A percentile compares a stretch with the other conserved stretches of the same genome.
Evolutionary conservation across 2,888 invertebrate species (phyloP).

Genomic region (Endomychus coccineus): DNA sequence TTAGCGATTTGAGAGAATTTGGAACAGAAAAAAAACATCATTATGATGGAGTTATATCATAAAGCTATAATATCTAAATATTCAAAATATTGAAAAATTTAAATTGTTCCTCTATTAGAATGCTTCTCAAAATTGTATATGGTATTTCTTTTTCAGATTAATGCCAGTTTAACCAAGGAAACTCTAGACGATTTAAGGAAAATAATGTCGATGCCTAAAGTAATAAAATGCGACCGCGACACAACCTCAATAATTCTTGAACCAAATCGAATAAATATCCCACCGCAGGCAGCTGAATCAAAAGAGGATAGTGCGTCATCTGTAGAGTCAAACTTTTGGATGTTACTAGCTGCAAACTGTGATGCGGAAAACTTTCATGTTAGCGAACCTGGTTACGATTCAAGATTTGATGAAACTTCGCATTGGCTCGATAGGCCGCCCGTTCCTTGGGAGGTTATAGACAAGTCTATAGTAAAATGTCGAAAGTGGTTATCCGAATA

Average conservation of each 20-base stretch:
- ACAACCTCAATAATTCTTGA: too few relatives aligned
- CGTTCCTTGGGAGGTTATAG: slow-evolving; percentile 28
- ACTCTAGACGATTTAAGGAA: slow-evolving; percentile 6
- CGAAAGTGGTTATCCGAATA: slow-evolving; percentile 35
- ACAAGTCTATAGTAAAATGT: slow-evolving; percentile 33
- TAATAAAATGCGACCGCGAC: too few relatives aligned
- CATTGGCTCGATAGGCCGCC: slow-evolving; percentile 31
- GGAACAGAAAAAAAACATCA: too few relatives aligned
- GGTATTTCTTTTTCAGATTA: slow-evolving; percentile 4
- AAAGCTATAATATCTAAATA: too few relatives aligned
- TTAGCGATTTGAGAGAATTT: too few relatives aligned
- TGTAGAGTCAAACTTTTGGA: slow-evolving; percentile 29
- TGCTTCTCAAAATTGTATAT: too few relatives aligned
- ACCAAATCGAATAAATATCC: too few relatives aligned
- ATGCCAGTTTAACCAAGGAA: slow-evolving; percentile 1
- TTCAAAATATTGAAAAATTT: too few relatives aligned
- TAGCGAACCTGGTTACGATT: slow-evolving; percentile 28
- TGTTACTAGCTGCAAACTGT: slow-evolving; percentile 24
- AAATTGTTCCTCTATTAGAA: too few relatives aligned
- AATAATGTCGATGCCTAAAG: slow-evolving; percentile 3
- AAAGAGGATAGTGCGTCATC: slow-evolving; percentile 18
- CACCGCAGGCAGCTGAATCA: too few relatives aligned
- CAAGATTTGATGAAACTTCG: too few relatives aligned
- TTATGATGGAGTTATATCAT: too few relatives aligned
- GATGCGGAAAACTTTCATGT: slow-evolving; percentile 22